Conservation (phyloP, 2,797 vertebrate species). For the Bufotes viridis region DNA sequence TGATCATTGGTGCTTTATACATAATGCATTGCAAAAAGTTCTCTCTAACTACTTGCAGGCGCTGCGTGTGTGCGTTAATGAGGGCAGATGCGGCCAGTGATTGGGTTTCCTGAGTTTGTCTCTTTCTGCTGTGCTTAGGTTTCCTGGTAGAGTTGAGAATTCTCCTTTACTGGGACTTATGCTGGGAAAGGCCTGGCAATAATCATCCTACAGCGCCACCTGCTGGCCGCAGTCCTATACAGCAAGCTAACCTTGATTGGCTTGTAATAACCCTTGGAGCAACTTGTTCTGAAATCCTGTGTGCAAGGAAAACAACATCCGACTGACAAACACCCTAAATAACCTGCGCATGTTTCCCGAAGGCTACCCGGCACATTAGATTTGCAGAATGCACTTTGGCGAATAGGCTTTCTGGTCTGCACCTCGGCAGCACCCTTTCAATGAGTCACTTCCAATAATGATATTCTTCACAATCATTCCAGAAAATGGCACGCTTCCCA, state of each 20-base stretch:
- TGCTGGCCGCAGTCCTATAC: neutral
- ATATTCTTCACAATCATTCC: neutral
- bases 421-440: neutral
- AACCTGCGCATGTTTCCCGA: slow-evolving; percentile 17
- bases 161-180: neutral
- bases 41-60: neutral
- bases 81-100: slow-evolving; percentile 2
- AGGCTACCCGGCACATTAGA: neutral
- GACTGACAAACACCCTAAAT: slow-evolving; percentile 31
- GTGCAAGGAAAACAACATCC: neutral
- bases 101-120: slow-evolving; percentile 11
- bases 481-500: slow-evolving; percentile 22
- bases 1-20: too few relatives aligned
- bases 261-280: slow-evolving; percentile 11
- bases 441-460: slow-evolving; percentile 26
- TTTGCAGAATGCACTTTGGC: neutral
- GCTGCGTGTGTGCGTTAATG: neutral
- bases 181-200: slow-evolving; percentile 24
- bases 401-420: neutral
- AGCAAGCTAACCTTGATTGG: slow-evolving; percentile 14
- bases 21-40: neutral
- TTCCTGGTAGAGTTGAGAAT: slow-evolving; percentile 45
- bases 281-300: slow-evolving; percentile 40
- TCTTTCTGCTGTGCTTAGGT: slow-evolving; percentile 21
- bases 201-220: slow-evolving; percentile 3